phyloP scores from a whole-genome alignment of 2,113 vertebrate genomes.

The Cisticola juncidis region DNA sequence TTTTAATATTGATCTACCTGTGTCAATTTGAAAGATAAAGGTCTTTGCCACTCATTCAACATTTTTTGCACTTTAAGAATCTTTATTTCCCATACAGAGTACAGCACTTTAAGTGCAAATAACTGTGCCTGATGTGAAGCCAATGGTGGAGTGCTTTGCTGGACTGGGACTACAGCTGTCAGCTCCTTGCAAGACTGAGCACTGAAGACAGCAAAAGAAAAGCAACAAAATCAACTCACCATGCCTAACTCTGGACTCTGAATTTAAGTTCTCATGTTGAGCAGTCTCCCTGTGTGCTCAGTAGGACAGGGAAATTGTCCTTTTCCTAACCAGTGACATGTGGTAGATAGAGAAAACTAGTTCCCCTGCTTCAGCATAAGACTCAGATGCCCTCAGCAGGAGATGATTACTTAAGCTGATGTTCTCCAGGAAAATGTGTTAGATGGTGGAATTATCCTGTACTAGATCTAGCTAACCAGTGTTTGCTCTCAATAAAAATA shows the following conservation, averaged over 20 bases:
- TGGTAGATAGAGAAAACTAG: neutral
- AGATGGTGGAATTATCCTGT: neutral
- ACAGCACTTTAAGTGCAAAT: neutral
- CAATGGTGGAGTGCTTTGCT: neutral
- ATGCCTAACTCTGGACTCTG: neutral
- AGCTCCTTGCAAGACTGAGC: neutral
- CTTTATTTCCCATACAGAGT: neutral
- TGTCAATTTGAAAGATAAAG: neutral
- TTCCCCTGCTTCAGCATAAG: neutral
- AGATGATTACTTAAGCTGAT: neutral
- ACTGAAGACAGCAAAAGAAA: neutral
- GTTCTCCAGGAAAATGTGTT: neutral
- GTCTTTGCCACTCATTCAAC: neutral
- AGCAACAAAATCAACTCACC: neutral
- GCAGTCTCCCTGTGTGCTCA: neutral
- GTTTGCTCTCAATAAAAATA: neutral
- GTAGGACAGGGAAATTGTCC: neutral
- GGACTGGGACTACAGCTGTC: neutral
- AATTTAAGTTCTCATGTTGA: rapidly evolving
- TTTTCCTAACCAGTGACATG: neutral
- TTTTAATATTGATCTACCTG: neutral
- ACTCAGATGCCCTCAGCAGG: neutral
- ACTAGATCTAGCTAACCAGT: neutral
- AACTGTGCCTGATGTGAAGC: neutral
- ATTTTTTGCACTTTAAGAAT: neutral